Evolutionary conservation across 37 sponge, comb jelly and placozoan genomes (phyloP), one percentile per base, ranked within the genome.

Genomic region (Corticium candelabrum): DNA sequence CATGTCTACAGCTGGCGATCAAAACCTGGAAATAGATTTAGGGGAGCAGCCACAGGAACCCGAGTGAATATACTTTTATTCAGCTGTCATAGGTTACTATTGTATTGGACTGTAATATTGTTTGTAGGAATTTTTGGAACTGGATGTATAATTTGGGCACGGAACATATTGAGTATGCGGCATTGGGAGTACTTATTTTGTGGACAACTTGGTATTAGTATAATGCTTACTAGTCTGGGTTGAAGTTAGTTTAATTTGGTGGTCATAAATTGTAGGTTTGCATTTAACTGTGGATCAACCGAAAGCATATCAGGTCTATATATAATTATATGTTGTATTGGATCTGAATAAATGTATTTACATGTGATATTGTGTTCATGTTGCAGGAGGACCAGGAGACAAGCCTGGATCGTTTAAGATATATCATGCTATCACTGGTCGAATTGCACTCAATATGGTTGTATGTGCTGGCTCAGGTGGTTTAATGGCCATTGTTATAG

Each of bases 261-360:
- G n/a, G n/a, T n/a, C 62, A 27, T 50, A 27, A 27, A 11, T 50
- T 50, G 15, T 50, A 50, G 62, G 90, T 94, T 94, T 82, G 95
- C 95, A 1, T 94, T 94, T 81, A 94, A 94, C 79, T 94, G 95
- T 79, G 95, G 95, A 0, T 88, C 95, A 67, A 86, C 91, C 34
- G 89, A 91, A 38, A 94, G 89, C 77, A 78, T 94, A 21, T 50
- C 62, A 50, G 21, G 62, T 50, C 11, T 21, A 27, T 50, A 27
- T 11, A 50, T 50, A 11, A 27, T 11, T 50, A 27, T 27, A 50
- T 21, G 15, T 11, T 50, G 11, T 21, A 50, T 27, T 50, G 21
- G 21, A 27, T 50, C 21, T 50, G 62, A 21, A 27, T 50, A 50
- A n/a, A n/a, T n/a, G n/a, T n/a, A n/a, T n/a, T n/a, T n/a, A n/a